A percentile compares a stretch with the other conserved stretches of the same genome.
Evolutionary conservation across 2,888 invertebrate genomes (phyloP).

Genomic region (Sepiola atlantica): DNA sequence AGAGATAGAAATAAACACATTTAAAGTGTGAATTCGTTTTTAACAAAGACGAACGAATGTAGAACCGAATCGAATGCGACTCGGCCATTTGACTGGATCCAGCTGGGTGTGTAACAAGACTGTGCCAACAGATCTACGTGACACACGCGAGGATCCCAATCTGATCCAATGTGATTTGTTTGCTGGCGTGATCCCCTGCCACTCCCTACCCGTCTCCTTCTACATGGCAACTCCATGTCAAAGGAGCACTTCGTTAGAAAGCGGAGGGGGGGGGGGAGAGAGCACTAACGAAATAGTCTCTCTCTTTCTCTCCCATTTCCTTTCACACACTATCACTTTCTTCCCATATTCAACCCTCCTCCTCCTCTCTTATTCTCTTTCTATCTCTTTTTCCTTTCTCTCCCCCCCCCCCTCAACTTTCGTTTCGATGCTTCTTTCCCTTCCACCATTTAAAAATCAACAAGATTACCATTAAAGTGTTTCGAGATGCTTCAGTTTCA

Average conservation of each 20-base stretch:
- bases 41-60: neutral
- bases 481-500: neutral
- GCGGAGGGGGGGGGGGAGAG: neutral
- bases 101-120: neutral
- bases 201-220: neutral
- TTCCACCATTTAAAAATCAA: neutral
- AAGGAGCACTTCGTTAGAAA: neutral
- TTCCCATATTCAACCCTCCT: neutral
- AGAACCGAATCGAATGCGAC: neutral
- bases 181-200: neutral
- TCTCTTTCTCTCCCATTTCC: too few species aligned
- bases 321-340: neutral
- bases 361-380: fast-evolving
- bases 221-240: constrained; percentile 11
- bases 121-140: constrained; percentile 32
- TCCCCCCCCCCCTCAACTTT: neutral
- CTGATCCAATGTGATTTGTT: constrained; percentile 1
- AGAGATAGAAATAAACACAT: neutral
- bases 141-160: neutral
- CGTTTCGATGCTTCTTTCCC: neutral
- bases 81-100: constrained; percentile 32
- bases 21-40: neutral
- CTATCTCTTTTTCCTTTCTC: neutral
- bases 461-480: neutral
- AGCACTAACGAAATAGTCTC: too few species aligned